phyloP scores from a whole-genome alignment of 2,113 vertebrate species.

The Gallinago paraguaiae region DNA sequence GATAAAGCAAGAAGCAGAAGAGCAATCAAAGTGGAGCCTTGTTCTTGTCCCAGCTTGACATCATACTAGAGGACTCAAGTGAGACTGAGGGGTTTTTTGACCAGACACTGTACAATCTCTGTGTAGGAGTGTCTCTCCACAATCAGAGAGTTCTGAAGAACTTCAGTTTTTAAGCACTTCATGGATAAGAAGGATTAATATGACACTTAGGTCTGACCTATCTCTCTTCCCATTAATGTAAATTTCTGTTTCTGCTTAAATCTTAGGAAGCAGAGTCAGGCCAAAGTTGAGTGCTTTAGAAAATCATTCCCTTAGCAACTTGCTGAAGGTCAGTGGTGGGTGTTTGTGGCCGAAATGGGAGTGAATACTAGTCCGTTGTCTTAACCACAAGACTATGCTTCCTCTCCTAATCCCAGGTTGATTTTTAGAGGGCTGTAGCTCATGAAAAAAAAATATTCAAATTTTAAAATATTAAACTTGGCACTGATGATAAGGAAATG shows the following conservation, averaged over 20 bases:
- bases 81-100: neutral
- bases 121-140: neutral
- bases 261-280: neutral
- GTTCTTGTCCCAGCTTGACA: neutral
- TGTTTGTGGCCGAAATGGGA: constrained; percentile 45
- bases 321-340: constrained; percentile 17
- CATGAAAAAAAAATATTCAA: neutral
- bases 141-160: neutral
- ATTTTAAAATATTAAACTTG: constrained; percentile 38
- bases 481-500: constrained; percentile 19
- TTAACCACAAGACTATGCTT: constrained; percentile 32
- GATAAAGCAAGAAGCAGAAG: neutral
- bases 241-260: constrained; percentile 45
- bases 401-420: constrained; percentile 42
- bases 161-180: neutral
- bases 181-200: neutral
- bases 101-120: neutral
- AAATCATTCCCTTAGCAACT: constrained; percentile 23
- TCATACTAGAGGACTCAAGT: neutral
- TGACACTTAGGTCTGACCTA: neutral
- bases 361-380: neutral
- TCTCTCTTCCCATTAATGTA: neutral
- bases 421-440: neutral
- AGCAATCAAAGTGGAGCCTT: neutral
- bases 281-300: constrained; percentile 13